These are phyloP conservation scores for Delphinapterus leucas DNA, from an alignment of 2,113 vertebrate genomes.

Conservation along the genomic window DNA sequence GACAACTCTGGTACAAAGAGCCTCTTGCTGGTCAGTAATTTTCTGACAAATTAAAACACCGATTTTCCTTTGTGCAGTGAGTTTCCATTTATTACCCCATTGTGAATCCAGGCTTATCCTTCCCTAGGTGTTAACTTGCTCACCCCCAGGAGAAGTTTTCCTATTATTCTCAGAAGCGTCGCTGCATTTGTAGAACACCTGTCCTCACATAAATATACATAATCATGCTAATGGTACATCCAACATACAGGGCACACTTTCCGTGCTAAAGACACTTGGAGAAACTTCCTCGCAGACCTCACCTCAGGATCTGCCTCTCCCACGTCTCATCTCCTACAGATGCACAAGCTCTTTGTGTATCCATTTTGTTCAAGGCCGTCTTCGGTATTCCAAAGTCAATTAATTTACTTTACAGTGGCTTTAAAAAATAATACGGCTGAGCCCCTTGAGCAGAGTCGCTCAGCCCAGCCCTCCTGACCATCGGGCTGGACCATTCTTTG, in stretches of 20 bases:
- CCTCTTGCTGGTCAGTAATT: neutral
- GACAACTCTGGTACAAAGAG: neutral
- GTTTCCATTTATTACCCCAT: conserved; percentile 25
- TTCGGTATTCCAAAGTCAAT: neutral
- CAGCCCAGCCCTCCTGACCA: neutral
- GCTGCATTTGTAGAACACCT: neutral
- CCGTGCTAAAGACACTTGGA: neutral
- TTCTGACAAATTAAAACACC: conserved; percentile 44
- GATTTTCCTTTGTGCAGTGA: neutral
- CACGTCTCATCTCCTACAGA: accelerated
- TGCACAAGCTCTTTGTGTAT: neutral
- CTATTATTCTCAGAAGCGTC: neutral
- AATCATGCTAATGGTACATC: neutral
- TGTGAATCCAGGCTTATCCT: neutral
- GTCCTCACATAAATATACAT: neutral
- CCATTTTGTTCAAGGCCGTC: neutral
- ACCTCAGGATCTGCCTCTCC: neutral
- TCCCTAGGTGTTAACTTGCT: neutral
- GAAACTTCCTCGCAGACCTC: neutral
- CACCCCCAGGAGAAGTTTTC: neutral
- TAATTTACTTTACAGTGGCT: neutral
- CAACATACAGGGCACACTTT: accelerated
- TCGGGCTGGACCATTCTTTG: neutral
- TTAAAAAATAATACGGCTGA: neutral
- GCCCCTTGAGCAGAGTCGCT: neutral